Base-by-base conservation (phyloP, 2,113 vertebrate genomes). In the Connochaetes taurinus region DNA sequence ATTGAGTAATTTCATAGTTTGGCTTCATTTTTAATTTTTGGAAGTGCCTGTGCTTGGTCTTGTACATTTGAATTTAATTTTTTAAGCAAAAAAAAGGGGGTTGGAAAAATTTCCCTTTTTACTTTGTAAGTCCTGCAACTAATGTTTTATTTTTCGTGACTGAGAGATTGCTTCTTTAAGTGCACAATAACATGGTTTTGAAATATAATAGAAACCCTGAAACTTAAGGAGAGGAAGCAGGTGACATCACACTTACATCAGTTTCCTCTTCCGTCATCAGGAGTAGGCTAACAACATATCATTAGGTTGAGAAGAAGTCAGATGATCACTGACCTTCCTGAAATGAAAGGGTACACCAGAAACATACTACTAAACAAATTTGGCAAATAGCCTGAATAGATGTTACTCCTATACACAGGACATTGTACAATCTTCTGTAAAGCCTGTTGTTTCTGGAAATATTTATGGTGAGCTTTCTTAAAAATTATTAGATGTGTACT, bases 41-140 rank as follows among this genome's bases (percentile, higher is more conserved):
- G 99, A 99, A 99, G 99, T 99, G 99, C 99, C 99, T 99, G 99
- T 99, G 99, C 99, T 99, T 99, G 98, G 99, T 99, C 99, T 98
- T 99, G 98, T 99, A 99, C 97, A 98, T 99, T 99, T 99, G 91
- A 97, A 92, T 98, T 99, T 98, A 98, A 98, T 98, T 98, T 99
- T 98, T 98, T 98, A 97, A 98, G 98, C 23, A 95, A 78, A 84
- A 76, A 87, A 87, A 88, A 97, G 94, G 58, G 12, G 52, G 81
- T 96, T 94, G 76, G 97, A 98, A 94, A 97, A 98, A 98, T 98
- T 98, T 98, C 97, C 98, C 98, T 96, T 98, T 98, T 98, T 98
- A 98, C 98, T 99, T 99, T 98, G 98, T 99, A 98, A 99, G 97
- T 98, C 98, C 97, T 98, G 93, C 97, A 93, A 96, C 94, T 98